Conservation (phyloP, 2,113 vertebrate species). For the Aspiorhynchus laticeps region DNA sequence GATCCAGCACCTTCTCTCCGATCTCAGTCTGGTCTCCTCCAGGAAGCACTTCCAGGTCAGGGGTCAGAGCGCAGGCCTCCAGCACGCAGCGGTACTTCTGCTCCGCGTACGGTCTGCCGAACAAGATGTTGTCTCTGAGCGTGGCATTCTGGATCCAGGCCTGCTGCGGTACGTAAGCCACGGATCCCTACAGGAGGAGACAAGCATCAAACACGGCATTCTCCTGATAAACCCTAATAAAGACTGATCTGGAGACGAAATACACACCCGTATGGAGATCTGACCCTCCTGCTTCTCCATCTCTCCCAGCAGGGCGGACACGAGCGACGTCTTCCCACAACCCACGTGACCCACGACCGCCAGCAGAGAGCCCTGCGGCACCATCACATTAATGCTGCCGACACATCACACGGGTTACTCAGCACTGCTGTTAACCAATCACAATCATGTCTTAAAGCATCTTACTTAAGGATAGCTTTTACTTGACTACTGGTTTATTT, state of each 20-base stretch:
- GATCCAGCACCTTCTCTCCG: slow-evolving; percentile 88
- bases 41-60: slow-evolving; percentile 90
- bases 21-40: slow-evolving; percentile 95
- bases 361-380: slow-evolving; percentile 87
- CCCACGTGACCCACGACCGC: slow-evolving; percentile 94
- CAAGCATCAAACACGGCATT: neutral
- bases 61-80: slow-evolving; percentile 88
- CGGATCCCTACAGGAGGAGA: slow-evolving; percentile 81
- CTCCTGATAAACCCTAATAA: neutral
- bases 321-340: slow-evolving; percentile 93
- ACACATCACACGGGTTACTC: neutral
- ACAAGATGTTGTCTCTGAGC: slow-evolving; percentile 92
- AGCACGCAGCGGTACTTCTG: slow-evolving; percentile 83
- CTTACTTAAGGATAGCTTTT: neutral
- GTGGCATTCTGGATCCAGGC: slow-evolving; percentile 97
- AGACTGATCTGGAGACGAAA: neutral
- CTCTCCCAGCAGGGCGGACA: slow-evolving; percentile 92
- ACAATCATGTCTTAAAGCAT: too few species aligned
- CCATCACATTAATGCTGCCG: slow-evolving; percentile 85
- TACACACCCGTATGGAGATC: slow-evolving; percentile 84
- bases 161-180: slow-evolving; percentile 95
- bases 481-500: neutral
- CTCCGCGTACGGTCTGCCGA: slow-evolving; percentile 81
- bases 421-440: neutral
- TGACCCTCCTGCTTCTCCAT: slow-evolving; percentile 93